phyloP scores from a whole-genome alignment of 1,140 invertebrate species.

The Heliothis subflexa region DNA sequence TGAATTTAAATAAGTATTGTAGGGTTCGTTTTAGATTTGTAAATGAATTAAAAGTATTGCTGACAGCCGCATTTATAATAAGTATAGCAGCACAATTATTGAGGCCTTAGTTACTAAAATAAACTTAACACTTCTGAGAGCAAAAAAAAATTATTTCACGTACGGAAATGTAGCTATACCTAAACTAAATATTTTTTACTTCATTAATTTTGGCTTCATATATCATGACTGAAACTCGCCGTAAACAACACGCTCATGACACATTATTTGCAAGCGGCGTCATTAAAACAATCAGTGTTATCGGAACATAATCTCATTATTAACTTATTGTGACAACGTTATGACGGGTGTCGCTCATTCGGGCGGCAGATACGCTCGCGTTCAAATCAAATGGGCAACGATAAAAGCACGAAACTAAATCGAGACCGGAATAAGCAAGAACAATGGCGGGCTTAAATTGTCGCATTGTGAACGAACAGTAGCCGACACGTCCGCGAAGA shows the following conservation, averaged over 20 bases:
- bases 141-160: too few species aligned
- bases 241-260: constrained; percentile 1
- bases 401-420: constrained; percentile 84
- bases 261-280: constrained; percentile 2
- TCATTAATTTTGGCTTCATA: not conserved
- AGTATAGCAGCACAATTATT: too few species aligned
- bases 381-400: constrained; percentile 74
- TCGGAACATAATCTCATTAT: constrained; percentile 30
- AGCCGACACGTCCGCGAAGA: constrained; percentile 74
- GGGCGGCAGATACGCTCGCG: constrained; percentile 49
- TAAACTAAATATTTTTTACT: too few species aligned
- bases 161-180: too few species aligned
- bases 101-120: too few species aligned
- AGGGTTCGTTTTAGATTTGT: not conserved
- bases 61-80: too few species aligned
- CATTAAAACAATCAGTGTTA: constrained; percentile 40
- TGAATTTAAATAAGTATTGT: not conserved
- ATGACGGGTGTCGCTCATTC: constrained; percentile 34
- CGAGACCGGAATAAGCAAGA: constrained; percentile 79
- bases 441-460: constrained; percentile 81
- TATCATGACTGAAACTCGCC: constrained; percentile 2
- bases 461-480: constrained; percentile 78
- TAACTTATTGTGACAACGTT: constrained; percentile 42
- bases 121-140: too few species aligned
- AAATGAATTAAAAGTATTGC: not conserved